These are phyloP conservation scores for Elmis aenea DNA, from an alignment of 2,888 invertebrate species.

Conservation along the genomic window DNA sequence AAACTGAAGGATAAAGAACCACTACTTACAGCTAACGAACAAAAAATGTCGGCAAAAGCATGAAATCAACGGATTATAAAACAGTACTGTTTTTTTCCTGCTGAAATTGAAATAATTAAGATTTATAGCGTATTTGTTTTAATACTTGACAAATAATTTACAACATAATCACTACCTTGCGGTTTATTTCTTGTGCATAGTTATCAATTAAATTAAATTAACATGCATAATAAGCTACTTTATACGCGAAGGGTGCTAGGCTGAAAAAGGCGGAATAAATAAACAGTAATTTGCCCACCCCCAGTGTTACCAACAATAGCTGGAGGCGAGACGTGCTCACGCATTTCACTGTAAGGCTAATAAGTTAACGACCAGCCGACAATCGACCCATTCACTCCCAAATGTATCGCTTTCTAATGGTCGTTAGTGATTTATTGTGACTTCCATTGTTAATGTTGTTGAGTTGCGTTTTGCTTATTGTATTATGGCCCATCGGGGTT, in stretches of 20 bases:
- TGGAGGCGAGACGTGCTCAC: slow-evolving; percentile 39
- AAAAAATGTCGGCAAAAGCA: too few species aligned
- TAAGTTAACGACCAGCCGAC: slow-evolving; percentile 35
- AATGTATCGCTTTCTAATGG: slow-evolving; percentile 40
- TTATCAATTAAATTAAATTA: neutral
- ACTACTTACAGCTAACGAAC: too few species aligned
- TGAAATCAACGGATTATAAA: too few species aligned
- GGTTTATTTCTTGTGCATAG: too few species aligned
- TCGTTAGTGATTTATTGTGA: slow-evolving; percentile 41
- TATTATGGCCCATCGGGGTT: slow-evolving; percentile 23
- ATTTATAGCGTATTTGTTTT: too few species aligned
- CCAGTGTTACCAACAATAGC: slow-evolving; percentile 34
- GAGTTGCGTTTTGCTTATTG: slow-evolving; percentile 22
- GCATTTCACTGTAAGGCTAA: slow-evolving; percentile 38
- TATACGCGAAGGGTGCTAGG: neutral
- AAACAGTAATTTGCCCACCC: slow-evolving; percentile 29
- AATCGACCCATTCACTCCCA: slow-evolving; percentile 25
- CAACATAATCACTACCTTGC: too few species aligned
- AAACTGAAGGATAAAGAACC: too few species aligned
- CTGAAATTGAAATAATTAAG: too few species aligned
- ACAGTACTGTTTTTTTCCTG: too few species aligned
- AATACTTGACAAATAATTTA: too few species aligned
- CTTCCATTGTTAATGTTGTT: slow-evolving; percentile 30
- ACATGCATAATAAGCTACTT: neutral
- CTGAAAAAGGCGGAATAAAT: slow-evolving; percentile 17